A percentile compares a stretch with the other conserved stretches of the same genome.
Evolutionary conservation across 2,797 vertebrate species (phyloP).

Genomic region (Knipowitschia caucasica): DNA sequence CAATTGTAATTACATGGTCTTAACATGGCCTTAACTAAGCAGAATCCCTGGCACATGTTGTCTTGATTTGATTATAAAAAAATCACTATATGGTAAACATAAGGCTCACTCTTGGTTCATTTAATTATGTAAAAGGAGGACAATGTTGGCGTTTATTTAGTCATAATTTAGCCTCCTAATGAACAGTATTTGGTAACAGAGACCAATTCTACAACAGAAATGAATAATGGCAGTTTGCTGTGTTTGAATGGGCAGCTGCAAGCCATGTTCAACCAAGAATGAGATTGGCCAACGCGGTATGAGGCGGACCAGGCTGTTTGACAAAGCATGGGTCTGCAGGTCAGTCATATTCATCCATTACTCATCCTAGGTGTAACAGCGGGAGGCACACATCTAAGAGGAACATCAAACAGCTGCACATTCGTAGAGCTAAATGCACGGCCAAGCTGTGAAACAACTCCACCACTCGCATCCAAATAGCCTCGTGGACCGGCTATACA

Average conservation of each 20-base stretch:
- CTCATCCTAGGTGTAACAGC: slow-evolving; percentile 15
- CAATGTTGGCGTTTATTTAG: slow-evolving; percentile 3
- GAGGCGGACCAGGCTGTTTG: slow-evolving; percentile 18
- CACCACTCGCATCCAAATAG: not conserved
- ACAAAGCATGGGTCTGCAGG: slow-evolving; percentile 19
- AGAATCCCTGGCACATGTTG: not conserved
- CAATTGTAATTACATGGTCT: no score
- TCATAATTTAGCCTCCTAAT: slow-evolving; percentile 23
- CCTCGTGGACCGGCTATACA: no score
- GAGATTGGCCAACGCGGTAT: slow-evolving; percentile 27
- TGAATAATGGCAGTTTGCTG: slow-evolving; percentile 20
- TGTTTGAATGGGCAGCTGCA: slow-evolving; percentile 8
- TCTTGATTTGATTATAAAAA: not conserved
- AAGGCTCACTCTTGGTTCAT: not conserved
- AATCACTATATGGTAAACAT: not conserved
- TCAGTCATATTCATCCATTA: slow-evolving; percentile 17
- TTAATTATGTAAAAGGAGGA: not conserved
- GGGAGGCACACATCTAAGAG: slow-evolving; percentile 2
- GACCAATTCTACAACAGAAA: slow-evolving; percentile 8
- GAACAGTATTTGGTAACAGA: slow-evolving; percentile 14
- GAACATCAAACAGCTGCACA: not conserved
- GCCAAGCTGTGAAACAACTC: not conserved
- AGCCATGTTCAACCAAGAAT: not conserved
- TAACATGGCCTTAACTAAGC: not conserved
- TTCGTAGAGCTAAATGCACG: not conserved